Percentiles rank a stretch among this genome's conserved stretches.
Evolutionary conservation across 2,113 vertebrate genomes (phyloP).

Genomic region (Ictalurus furcatus): DNA sequence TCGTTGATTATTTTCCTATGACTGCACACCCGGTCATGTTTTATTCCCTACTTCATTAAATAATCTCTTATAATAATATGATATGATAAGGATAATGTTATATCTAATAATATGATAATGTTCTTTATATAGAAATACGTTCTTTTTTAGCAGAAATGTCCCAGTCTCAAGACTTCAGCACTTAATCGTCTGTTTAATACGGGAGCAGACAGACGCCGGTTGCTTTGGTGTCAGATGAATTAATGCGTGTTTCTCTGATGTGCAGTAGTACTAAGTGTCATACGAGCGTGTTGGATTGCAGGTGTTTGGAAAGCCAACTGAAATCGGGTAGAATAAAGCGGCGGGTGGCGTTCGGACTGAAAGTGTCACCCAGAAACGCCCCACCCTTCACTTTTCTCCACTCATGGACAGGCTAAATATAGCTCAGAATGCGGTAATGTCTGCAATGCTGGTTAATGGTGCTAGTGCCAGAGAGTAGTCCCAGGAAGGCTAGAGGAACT

Average conservation of each 20-base stretch:
- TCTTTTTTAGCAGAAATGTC: neutral
- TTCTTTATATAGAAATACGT: neutral
- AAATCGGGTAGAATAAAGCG: slow-evolving; percentile 6
- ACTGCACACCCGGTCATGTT: neutral
- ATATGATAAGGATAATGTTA: too few species aligned
- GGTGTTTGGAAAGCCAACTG: slow-evolving; percentile 1
- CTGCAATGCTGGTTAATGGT: slow-evolving; percentile 36
- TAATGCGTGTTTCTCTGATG: neutral
- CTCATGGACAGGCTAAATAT: slow-evolving; percentile 59
- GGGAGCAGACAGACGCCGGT: too few species aligned
- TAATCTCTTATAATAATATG: too few species aligned
- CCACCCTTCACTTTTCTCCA: slow-evolving; percentile 33
- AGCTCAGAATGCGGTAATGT: slow-evolving; percentile 60
- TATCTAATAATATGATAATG: too few species aligned
- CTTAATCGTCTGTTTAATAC: neutral
- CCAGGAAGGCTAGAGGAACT: neutral
- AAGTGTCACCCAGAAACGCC: slow-evolving; percentile 32
- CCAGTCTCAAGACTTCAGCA: neutral
- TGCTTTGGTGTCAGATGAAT: neutral
- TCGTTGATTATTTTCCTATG: neutral
- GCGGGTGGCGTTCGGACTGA: neutral
- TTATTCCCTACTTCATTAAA: neutral
- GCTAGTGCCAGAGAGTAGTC: neutral
- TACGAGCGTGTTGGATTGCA: slow-evolving; percentile 27
- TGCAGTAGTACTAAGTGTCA: slow-evolving; percentile 15